These are phyloP conservation scores for Sebastolobus alascanus DNA, from an alignment of 2,797 vertebrate genomes.

Conservation along the genomic window DNA sequence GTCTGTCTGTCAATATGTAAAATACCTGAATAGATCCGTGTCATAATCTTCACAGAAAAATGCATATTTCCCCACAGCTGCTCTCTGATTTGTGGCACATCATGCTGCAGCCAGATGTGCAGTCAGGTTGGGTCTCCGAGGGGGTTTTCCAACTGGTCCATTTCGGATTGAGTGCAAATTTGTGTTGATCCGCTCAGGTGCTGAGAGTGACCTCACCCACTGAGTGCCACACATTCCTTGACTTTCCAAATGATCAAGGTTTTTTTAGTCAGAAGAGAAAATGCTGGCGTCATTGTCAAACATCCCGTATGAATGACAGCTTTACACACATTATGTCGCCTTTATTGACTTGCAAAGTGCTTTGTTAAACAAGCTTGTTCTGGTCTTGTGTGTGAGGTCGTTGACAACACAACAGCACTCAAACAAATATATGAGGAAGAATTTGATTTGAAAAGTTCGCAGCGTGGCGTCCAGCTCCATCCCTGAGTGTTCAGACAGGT, in stretches of 20 bases:
- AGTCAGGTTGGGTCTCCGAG: background rate
- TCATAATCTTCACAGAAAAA: background rate
- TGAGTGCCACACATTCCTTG: background rate
- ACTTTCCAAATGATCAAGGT: background rate
- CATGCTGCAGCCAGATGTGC: background rate
- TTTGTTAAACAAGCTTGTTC: background rate
- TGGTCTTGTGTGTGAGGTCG: conserved; percentile 1
- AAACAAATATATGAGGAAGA: background rate
- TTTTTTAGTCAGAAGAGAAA: too few relatives aligned
- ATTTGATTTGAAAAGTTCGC: background rate
- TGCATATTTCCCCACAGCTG: background rate
- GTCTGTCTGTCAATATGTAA: background rate
- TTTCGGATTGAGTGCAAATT: background rate
- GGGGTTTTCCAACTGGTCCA: background rate
- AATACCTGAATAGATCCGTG: too few relatives aligned
- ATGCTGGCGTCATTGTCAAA: too few relatives aligned
- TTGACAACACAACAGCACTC: background rate
- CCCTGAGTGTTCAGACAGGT: background rate
- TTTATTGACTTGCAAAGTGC: background rate
- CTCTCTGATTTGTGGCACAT: background rate
- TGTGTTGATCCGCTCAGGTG: background rate
- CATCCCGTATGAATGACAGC: background rate
- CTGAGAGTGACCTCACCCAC: too few relatives aligned
- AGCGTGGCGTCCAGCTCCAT: background rate
- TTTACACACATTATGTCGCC: background rate